Evolutionary conservation across 2,888 invertebrate species (phyloP), one percentile per base, ranked within the genome.

Genomic region (Zhuqinia jingwanae): DNA sequence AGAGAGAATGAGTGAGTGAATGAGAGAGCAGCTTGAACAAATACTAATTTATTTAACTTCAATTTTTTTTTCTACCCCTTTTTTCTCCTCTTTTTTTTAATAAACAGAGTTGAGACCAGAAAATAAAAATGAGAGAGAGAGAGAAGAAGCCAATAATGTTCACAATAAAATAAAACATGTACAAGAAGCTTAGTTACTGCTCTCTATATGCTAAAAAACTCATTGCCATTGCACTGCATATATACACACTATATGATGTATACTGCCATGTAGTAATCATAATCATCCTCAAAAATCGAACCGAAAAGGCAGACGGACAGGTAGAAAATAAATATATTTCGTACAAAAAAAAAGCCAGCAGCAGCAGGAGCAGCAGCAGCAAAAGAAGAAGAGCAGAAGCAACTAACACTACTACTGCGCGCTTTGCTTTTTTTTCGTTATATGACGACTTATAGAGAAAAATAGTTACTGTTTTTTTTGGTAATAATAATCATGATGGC

Each of bases 31-130:
- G 85, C 85, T 85, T 85, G 78, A 75, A 50, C 85, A 85, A 85
- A 85, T 79, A 85, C 85, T 78, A 85, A 85, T 85, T 85, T 85
- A 85, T 85, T 85, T 84, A 84, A 68, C 76, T 76, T 77, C 42
- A 22, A 77, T 77, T 45, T 77, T 76, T 77, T 77, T 45, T 77
- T 76, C 60, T 60, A 45, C 77, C 77, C 73, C 77, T 58, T 76
- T 60, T 30, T 77, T 75, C 53, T n/a, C n/a, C 36, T 36, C 8
- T 36, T 36, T 36, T 36, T 36, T 36, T 8, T 36, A 36, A 36
- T 36, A 36, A 36, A 36, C 36, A 36, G 3, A 36, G 36, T 36
- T 36, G 36, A 36, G 36, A 3, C 36, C n/a, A n/a, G n/a, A n/a
- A n/a, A n/a, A n/a, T n/a, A n/a, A n/a, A n/a, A n/a, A n/a, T n/a